These are phyloP conservation scores for Aphidoletes aphidimyza DNA, from an alignment of 2,888 invertebrate genomes.

Conservation along the genomic window DNA sequence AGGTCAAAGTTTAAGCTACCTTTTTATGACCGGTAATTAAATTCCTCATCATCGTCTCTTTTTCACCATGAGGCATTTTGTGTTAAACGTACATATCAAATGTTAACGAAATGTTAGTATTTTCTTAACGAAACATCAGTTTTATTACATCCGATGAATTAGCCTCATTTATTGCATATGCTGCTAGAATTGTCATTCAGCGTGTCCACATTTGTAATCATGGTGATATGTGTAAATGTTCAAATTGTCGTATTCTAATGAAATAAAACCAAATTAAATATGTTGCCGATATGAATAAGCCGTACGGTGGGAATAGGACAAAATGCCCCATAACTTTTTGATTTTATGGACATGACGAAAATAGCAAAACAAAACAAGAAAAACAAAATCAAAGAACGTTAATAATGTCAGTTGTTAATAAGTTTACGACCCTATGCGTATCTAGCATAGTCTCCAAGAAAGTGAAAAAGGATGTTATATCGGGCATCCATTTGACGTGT, in stretches of 20 bases:
- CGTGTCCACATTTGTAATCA: background rate
- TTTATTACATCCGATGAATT: background rate
- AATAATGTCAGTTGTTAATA: slow-evolving; percentile 10
- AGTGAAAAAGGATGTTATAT: no score
- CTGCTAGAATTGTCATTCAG: background rate
- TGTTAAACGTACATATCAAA: slow-evolving; percentile 8
- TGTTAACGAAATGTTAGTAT: background rate
- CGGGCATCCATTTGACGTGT: no score
- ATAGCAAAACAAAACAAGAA: background rate
- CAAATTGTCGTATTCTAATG: background rate
- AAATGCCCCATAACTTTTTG: no score
- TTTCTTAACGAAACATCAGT: background rate
- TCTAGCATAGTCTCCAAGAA: background rate
- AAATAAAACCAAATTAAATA: slow-evolving; percentile 8
- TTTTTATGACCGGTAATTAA: background rate
- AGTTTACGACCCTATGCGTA: slow-evolving; percentile 17
- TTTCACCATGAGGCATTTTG: background rate
- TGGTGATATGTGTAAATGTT: background rate
- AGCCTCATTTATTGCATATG: background rate
- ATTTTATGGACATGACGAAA: background rate
- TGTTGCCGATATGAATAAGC: no score
- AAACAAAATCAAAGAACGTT: background rate
- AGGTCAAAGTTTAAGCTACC: background rate
- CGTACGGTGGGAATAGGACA: no score
- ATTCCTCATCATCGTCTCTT: background rate